Conservation (phyloP, 2,113 vertebrate species). For the Otis tarda region DNA sequence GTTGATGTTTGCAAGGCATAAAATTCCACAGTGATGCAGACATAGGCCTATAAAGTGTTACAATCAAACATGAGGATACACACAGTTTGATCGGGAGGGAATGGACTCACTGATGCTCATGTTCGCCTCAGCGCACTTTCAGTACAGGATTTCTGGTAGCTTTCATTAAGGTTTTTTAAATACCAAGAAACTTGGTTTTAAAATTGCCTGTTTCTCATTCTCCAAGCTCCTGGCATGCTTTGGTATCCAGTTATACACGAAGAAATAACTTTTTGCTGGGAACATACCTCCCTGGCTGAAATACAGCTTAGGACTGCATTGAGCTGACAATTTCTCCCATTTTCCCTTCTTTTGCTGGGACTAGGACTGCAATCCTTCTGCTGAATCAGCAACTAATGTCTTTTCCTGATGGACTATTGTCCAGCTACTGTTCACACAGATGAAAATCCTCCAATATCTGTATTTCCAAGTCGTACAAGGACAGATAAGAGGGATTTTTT, state of each 20-base stretch:
- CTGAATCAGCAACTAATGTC: neutral
- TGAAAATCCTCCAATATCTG: neutral
- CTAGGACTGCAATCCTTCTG: neutral
- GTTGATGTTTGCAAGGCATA: neutral
- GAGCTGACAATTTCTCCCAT: neutral
- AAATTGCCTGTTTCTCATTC: neutral
- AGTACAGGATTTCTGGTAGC: neutral
- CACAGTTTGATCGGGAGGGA: neutral
- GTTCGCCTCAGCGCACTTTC: neutral
- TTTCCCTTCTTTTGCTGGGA: neutral
- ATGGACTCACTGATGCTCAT: accelerated
- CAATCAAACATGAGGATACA: neutral
- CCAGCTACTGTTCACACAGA: neutral
- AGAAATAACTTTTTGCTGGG: neutral
- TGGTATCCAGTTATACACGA: neutral
- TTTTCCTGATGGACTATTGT: neutral
- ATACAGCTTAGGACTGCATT: neutral
- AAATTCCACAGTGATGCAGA: neutral
- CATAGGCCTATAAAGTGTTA: neutral
- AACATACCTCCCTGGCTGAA: neutral
- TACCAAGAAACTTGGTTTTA: neutral
- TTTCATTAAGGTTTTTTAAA: neutral
- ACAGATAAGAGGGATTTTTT: neutral
- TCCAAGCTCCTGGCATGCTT: neutral
- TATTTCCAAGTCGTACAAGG: neutral